Conservation (phyloP, 2,113 vertebrate species). For the Galbula dea region DNA sequence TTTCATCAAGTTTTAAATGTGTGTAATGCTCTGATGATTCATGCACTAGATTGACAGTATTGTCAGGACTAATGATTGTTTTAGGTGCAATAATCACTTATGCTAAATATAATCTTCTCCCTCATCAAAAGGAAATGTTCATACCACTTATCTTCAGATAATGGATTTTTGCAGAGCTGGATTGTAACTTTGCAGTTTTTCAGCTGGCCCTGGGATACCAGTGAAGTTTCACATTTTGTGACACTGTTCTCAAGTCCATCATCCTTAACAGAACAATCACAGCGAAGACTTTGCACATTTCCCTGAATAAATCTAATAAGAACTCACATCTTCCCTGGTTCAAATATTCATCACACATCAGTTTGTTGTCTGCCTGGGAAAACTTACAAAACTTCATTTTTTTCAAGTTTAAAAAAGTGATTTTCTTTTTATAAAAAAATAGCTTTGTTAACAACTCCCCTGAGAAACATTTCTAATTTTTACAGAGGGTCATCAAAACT, state of each 20-base stretch:
- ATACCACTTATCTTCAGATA: neutral
- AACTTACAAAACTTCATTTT: neutral
- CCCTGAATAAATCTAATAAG: neutral
- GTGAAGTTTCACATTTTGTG: neutral
- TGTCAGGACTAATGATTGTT: neutral
- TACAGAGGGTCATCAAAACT: neutral
- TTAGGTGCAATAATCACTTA: neutral
- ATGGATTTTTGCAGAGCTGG: neutral
- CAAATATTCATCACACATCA: neutral
- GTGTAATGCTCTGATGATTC: slow-evolving; percentile 6
- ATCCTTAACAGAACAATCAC: neutral
- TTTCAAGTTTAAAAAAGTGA: neutral
- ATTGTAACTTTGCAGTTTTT: neutral
- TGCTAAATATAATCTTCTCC: neutral
- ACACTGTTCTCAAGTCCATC: neutral
- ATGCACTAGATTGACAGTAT: neutral
- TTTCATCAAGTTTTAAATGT: neutral
- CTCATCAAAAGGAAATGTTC: neutral
- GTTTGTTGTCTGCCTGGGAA: neutral
- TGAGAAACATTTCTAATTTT: neutral
- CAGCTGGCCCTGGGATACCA: neutral
- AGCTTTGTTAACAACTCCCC: neutral
- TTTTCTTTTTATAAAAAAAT: neutral
- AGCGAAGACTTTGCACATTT: neutral
- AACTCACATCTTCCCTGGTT: neutral